Evolutionary conservation across 30 jellyfish, hydroid and myxozoan species (phyloP).

Genomic region (Cassiopea andromeda): DNA sequence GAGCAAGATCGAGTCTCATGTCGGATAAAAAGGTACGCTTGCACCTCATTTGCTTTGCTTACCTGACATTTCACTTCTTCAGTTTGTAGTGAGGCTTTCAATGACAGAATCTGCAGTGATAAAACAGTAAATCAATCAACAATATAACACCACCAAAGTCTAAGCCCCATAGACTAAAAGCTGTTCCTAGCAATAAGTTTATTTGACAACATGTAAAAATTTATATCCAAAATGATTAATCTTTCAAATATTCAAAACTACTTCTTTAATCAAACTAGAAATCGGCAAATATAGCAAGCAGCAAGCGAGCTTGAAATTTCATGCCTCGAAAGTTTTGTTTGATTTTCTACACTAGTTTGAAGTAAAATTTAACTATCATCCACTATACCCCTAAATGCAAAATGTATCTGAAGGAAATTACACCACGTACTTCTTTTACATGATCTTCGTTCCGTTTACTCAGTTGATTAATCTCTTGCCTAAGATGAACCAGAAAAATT

Average conservation of each 20-base stretch:
- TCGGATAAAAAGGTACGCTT: not conserved
- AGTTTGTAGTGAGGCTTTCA: conserved; percentile 57
- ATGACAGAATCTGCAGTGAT: conserved; percentile 39
- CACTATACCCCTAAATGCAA: not conserved
- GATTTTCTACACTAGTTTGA: too few species aligned
- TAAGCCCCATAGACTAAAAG: too few species aligned
- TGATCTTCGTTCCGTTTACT: conserved; percentile 15
- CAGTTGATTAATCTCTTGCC: conserved; percentile 58
- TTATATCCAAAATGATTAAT: too few species aligned
- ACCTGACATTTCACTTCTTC: conserved; percentile 61
- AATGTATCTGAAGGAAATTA: not conserved
- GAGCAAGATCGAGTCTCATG: not conserved
- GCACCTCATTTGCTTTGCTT: not conserved
- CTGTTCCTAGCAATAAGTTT: too few species aligned
- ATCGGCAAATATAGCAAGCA: too few species aligned
- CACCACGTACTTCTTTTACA: conserved; percentile 40
- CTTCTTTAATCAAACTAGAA: too few species aligned
- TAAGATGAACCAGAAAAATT: not conserved
- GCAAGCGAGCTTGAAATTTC: too few species aligned
- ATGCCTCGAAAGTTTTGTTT: too few species aligned
- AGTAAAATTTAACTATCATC: too few species aligned
- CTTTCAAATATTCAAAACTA: too few species aligned
- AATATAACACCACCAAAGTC: too few species aligned
- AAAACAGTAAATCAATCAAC: not conserved
- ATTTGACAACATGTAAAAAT: too few species aligned